Conservation (phyloP, 2,797 vertebrate species). For the Tapirus indicus region DNA sequence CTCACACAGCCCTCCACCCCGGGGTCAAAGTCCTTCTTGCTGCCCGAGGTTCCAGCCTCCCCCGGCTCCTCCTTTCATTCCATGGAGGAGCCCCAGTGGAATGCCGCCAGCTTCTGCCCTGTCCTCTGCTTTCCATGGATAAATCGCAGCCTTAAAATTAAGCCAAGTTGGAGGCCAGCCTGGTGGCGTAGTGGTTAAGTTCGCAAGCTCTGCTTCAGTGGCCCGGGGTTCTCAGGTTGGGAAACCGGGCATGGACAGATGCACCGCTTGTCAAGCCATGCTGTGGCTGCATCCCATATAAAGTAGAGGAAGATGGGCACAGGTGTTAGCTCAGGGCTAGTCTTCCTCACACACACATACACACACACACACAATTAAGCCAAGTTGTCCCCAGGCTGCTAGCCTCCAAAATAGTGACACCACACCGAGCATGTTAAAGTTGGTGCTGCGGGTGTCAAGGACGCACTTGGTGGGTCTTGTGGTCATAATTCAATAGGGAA, state of each 20-base stretch:
- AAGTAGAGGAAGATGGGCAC: no score
- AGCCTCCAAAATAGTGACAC: neutral
- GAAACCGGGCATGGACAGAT: no score
- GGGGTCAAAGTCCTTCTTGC: neutral
- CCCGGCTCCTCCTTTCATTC: neutral
- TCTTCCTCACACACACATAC: no score
- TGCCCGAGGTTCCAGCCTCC: neutral
- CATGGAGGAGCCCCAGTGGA: rapidly evolving
- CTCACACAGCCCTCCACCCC: neutral
- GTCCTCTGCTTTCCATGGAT: rapidly evolving
- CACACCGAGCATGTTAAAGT: rapidly evolving
- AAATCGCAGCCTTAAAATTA: neutral
- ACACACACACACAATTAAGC: no score
- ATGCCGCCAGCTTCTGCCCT: neutral
- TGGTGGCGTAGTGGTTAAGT: no score
- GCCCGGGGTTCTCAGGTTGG: no score
- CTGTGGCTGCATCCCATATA: no score
- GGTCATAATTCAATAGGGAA: neutral
- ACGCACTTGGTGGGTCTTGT: rapidly evolving
- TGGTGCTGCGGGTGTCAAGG: no score
- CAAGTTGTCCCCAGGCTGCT: neutral
- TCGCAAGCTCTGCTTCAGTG: no score
- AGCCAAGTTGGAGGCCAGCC: no score
- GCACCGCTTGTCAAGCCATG: no score
- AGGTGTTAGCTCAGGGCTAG: no score